Evolutionary conservation across 2,888 invertebrate genomes (phyloP), one percentile per base, ranked within the genome.

Genomic region (Lampropteryx suffumata): DNA sequence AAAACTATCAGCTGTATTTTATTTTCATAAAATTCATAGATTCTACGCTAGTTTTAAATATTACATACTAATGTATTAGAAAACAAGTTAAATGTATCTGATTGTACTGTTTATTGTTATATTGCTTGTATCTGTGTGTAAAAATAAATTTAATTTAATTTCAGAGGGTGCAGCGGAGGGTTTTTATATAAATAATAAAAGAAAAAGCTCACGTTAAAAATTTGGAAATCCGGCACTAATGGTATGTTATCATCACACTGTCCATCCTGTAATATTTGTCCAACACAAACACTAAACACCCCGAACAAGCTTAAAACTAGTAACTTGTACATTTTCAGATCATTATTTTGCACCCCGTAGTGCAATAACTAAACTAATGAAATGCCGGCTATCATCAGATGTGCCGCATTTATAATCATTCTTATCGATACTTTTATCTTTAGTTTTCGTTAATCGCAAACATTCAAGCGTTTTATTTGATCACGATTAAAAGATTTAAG

Each of bases 251-350:
- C 42, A 41, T 81, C 51, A 55, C 88, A 88, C 39, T 76, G 81
- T 71, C 83, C 83, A 50, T 62, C 12, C 52, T 82, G 81, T 21
- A 82, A 47, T 10, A 82, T 61, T 52, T 84, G 84, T 33, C 73
- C 80, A 33, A 68, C 70, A 74, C 76, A 71, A 54, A 64, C 64
- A 58, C 68, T 62, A 30, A 82, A 50, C 24, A 78, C 61, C 64
- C 76, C 74, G 41, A 76, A 7, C 8, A 76, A 49, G 65, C 71
- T 67, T 63, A 82, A 57, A 63, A 81, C 64, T 70, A 84, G 42
- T 53, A 67, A 59, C 54, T 67, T 74, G 33, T 50, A 65, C 79
- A 83, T 84, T 57, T 69, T 79, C 67, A 72, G 65, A 78, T 79
- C 84, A 85, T 55, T 58, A 73, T 67, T 50, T 21, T 37, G 41